A percentile compares a stretch with the other conserved stretches of the same genome.
Conservation (phyloP, 2,113 vertebrate genomes). For the Cygnus atratus region DNA sequence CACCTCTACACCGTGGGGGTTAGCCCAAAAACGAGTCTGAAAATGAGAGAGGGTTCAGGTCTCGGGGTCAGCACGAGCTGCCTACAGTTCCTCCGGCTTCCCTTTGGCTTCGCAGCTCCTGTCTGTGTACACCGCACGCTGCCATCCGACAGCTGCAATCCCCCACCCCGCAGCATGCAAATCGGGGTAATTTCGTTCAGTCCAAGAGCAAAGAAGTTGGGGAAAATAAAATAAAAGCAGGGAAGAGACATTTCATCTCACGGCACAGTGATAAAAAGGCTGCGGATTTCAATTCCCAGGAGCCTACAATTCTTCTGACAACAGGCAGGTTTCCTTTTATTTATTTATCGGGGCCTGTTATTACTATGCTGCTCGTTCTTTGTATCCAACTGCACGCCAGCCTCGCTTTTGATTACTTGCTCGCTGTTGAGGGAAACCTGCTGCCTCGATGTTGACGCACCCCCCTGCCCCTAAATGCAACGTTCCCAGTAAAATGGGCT, state of each 20-base stretch:
- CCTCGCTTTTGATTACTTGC: neutral
- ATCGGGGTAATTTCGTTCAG: neutral
- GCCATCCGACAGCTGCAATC: neutral
- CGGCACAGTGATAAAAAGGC: neutral
- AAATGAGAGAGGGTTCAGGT: neutral
- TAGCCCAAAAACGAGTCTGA: neutral
- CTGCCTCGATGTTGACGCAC: neutral
- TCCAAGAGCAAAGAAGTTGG: neutral
- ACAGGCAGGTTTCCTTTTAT: neutral
- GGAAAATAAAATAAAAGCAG: neutral
- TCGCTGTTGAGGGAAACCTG: neutral
- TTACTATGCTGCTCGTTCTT: neutral
- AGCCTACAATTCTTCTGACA: neutral
- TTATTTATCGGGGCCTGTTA: neutral
- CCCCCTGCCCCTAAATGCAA: no score
- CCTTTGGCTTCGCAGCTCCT: neutral
- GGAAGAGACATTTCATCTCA: neutral
- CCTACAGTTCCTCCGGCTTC: neutral
- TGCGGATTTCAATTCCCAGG: neutral
- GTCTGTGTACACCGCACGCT: no score
- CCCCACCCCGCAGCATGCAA: neutral
- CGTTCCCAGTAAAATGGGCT: neutral
- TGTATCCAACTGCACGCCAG: neutral
- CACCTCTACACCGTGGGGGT: neutral
- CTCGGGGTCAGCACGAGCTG: rapidly evolving